Percentiles rank a stretch among this genome's conserved stretches.
Conservation (phyloP, 2,888 invertebrate genomes). For the Callyntrura guangdongensis region DNA sequence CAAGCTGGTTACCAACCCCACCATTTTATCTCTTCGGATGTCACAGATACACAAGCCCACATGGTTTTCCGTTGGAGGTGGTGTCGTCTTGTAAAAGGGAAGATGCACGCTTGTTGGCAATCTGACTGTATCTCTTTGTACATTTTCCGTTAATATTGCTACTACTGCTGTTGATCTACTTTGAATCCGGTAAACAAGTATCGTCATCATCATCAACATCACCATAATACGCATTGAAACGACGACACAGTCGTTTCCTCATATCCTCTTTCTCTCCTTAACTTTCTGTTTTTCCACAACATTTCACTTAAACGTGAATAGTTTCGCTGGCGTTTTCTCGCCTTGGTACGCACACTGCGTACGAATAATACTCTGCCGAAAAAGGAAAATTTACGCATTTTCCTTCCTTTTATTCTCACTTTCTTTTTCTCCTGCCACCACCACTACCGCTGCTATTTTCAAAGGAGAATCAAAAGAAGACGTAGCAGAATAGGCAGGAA, state of each 20-base stretch:
- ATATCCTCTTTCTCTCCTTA: neutral
- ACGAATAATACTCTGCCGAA: too few relatives aligned
- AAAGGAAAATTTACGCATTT: constrained; percentile 57
- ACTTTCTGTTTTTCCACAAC: constrained; percentile 61
- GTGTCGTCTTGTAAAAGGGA: too few relatives aligned
- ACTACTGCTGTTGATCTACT: constrained; percentile 9
- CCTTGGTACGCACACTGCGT: too few relatives aligned
- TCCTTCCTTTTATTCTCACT: constrained; percentile 22
- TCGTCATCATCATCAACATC: constrained; percentile 18
- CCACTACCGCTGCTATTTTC: neutral
- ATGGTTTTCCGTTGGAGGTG: too few relatives aligned
- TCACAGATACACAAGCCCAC: too few relatives aligned
- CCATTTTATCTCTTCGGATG: too few relatives aligned
- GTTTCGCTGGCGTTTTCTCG: constrained; percentile 32
- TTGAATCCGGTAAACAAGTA: constrained; percentile 35
- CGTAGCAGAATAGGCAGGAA: neutral
- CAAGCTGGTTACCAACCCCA: too few relatives aligned
- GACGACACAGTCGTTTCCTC: neutral
- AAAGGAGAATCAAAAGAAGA: neutral
- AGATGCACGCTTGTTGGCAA: too few relatives aligned
- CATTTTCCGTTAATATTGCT: neutral
- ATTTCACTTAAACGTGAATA: constrained; percentile 65
- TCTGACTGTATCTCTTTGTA: neutral
- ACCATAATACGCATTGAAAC: constrained; percentile 7
- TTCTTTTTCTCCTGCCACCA: neutral